Evolutionary conservation across 2,113 vertebrate genomes (phyloP).

Genomic region (Callospermophilus lateralis): DNA sequence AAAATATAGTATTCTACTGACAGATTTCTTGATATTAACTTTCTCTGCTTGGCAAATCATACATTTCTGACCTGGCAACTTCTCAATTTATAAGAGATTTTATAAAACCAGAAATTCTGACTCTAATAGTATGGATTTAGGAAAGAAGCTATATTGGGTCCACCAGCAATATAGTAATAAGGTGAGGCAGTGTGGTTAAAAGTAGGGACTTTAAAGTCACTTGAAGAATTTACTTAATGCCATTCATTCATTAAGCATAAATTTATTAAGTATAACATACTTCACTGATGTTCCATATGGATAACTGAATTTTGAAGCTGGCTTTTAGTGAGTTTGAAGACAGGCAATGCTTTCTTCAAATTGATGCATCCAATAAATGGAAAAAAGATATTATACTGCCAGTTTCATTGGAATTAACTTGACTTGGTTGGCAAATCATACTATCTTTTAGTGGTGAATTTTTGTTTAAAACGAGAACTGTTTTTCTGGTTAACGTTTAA

Average conservation of each 20-base stretch:
- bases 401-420: conserved; percentile 22
- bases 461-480: not conserved
- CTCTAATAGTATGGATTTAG: not conserved
- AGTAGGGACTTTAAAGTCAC: conserved; percentile 14
- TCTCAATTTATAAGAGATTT: not conserved
- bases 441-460: not conserved
- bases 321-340: not conserved
- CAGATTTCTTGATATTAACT: not conserved
- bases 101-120: not conserved
- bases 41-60: not conserved
- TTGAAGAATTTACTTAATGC: not conserved
- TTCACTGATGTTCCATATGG: not conserved
- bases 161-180: not conserved
- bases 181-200: not conserved
- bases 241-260: not conserved
- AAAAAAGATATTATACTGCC: not conserved
- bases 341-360: not conserved
- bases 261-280: not conserved
- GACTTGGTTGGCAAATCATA: conserved; percentile 18
- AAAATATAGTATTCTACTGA: not conserved
- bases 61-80: not conserved
- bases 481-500: conserved; percentile 22
- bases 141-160: not conserved
- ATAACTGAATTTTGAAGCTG: not conserved
- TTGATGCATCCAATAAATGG: not conserved